Base-by-base conservation (phyloP, 2,113 vertebrate species). In the Maccullochella peelii region DNA sequence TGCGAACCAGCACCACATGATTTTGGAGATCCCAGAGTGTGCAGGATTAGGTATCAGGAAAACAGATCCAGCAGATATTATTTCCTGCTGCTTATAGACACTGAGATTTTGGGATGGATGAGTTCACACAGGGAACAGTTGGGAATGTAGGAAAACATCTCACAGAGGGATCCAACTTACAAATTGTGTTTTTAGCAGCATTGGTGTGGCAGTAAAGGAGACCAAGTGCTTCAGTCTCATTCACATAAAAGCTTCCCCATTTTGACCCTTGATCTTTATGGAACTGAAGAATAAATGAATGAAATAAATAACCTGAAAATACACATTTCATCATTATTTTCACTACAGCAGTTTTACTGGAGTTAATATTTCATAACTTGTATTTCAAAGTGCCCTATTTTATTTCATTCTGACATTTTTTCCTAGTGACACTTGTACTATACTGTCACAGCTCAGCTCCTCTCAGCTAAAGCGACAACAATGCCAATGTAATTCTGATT, bases 41-140 rank as follows among this genome's bases (percentile, higher is more conserved):
- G 62, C 10, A 63, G 73, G 71, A 81, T 89, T 76, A 81, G 38
- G 79, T 90, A 85, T 90, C 75, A 84, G 54, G 67, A 84, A 88
- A 88, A 80, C 61, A 82, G 83, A 77, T 73, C 80, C 66, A 77
- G 80, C 58, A 76, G 57, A 88, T 73, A 79, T 84, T 68, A 77
- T 63, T 61, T 85, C 87, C 82, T 77, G 86, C 82, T 89, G 87
- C 69, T 85, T 59, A 52, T 27, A 73, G 61, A 69, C 52, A 75
- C 81, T 55, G 44, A 79, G 67, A 73, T 82, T 79, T 73, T 8
- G 62, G 54, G 73, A 83, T 55, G 69, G 54, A 84, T 78, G 72
- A 80, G 72, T 86, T 89, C 82, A 83, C 70, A 84, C 40, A 52
- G 44, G 33, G 61, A 91, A 55, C 27, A 40, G 66, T 33, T 66